Evolutionary conservation across 2,113 vertebrate genomes (phyloP), one percentile per base, ranked within the genome.

Genomic region (Ifrita kowaldi): DNA sequence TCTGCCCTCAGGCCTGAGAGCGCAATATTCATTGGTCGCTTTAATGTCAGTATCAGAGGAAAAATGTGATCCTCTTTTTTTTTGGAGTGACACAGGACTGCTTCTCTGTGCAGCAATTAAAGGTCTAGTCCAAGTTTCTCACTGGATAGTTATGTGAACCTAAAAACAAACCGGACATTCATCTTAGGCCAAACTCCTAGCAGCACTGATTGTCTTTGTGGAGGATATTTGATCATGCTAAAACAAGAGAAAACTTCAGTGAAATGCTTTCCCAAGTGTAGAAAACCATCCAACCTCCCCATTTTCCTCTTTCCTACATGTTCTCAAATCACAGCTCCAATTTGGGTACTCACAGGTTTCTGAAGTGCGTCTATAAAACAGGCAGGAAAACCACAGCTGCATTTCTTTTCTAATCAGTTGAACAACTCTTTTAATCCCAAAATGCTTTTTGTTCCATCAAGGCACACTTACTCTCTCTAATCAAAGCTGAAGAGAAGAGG

Each of bases 1-100:
- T 90, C 65, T 97, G 90, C 88, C 96, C 86, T 92, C 90, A 75
- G 95, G 90, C 60, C 90, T 60, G 69, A 46, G 74, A 71, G 77
- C 19, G 5, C 69, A 84, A 62, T 12, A n/a, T 53, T 93, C 90
- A 95, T 52, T 93, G 90, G 80, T 53, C 0, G 1, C 86, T 94
- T 96, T 68, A 84, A 78, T 84, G 88, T 55, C 90, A 80, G 73
- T 74, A 92, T 96, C 83, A 86, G 82, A 90, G 73, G 52, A 71
- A 94, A 93, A 95, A 92, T 87, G 28, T 95, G 85, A 91, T 86
- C 42, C 47, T 59, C 24, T 42, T 44, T 83, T 59, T 85, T 87
- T 75, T 32, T 60, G 7, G 76, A 86, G 71, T 84, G 88, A 71
- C 90, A 89, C 57, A 41, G 69, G 64, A 83, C 83, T 81, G 75